Percentiles rank a stretch among this genome's conserved stretches.
Evolutionary conservation across 1,140 invertebrate genomes (phyloP).

Genomic region (Wasmannia auropunctata): DNA sequence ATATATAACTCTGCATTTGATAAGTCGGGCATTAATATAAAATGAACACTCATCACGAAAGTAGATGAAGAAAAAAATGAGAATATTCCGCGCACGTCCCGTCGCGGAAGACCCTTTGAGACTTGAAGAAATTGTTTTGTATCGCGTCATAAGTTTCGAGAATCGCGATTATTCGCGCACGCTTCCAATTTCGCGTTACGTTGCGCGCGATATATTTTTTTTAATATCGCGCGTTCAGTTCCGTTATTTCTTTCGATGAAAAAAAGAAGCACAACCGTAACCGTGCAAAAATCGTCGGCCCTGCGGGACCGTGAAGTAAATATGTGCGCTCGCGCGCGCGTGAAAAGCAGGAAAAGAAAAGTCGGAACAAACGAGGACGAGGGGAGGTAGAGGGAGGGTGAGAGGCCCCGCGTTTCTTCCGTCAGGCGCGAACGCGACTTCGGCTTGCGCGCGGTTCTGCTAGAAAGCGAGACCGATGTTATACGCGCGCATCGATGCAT

Average conservation of each 20-base stretch:
- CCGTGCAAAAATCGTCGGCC: not conserved
- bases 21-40: not conserved
- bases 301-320: constrained; percentile 12
- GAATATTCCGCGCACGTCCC: not conserved
- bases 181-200: not conserved
- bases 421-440: not conserved
- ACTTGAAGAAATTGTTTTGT: not conserved
- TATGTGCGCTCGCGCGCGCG: not conserved
- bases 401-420: constrained; percentile 20
- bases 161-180: not conserved
- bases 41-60: not conserved
- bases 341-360: constrained; percentile 54
- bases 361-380: not conserved
- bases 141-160: not conserved
- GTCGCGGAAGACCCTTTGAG: too few relatives aligned
- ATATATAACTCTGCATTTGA: not conserved
- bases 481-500: constrained; percentile 16
- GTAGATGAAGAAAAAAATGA: too few relatives aligned
- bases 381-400: not conserved
- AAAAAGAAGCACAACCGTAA: not conserved
- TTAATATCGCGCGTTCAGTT: not conserved
- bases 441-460: not conserved
- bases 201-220: too few relatives aligned
- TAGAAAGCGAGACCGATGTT: constrained; percentile 48
- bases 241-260: constrained; percentile 1